Base-by-base conservation (phyloP, 2,797 vertebrate species). In the Aphelocoma californica region DNA sequence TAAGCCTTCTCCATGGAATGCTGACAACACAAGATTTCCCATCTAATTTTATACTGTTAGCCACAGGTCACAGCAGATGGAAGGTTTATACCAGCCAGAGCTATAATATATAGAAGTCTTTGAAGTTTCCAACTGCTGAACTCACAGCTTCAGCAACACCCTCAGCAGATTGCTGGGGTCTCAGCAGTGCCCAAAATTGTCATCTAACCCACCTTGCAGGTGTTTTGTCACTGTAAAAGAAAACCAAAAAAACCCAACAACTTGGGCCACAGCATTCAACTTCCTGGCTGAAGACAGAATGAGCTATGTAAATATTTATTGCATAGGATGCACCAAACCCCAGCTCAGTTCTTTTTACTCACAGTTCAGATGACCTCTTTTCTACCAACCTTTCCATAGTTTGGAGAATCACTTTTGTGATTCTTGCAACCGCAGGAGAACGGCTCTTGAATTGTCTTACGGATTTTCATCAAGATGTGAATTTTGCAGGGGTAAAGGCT, bases 141-240 rank as follows among this genome's bases (percentile, higher is more conserved):
- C 2, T 19, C 44, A 31, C 0, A 11, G 31, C 9, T 34, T 40
- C n/a, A 85, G 13, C 5, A n/a, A 74, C 14, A 26, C 1, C 13
- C 20, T 71, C 0, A 9, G n/a, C 16, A 38, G 28, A 20, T 19
- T 82, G 4, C 21, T 80, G n/a, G 16, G 36, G 10, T 58, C n/a
- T 64, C 2, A 4, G 14, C 58, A 65, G 24, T 50, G 38, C 20
- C 38, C 24, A 29, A 48, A 64, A 45, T 18, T 51, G 8, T 45
- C 18, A 14, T 44, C 42, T 32, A 83, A 72, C 9, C 15, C 38
- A 50, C 3, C 9, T 23, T 3, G 0, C 7, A 36, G 12, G 13
- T 47, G 23, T 71, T 92, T 47, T 89, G 18, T 28, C 26, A 14
- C 15, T 65, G 26, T 47, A 66, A 81, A 78, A 70, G 74, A 74